These are phyloP conservation scores for Glyptemys insculpta DNA, from an alignment of 2,797 vertebrate species.

Conservation along the genomic window DNA sequence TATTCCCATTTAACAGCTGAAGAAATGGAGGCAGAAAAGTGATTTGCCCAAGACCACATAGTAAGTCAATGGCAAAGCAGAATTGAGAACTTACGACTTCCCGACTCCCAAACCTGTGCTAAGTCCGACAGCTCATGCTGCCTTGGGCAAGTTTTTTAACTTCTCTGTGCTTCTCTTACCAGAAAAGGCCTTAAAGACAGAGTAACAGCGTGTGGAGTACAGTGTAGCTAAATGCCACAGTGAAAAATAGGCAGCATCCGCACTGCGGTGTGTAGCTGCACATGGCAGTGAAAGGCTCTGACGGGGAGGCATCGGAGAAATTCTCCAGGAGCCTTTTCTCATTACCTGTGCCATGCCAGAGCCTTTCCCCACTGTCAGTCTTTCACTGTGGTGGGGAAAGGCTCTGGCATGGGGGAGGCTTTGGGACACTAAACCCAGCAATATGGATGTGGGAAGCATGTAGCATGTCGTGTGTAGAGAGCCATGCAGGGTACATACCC, in stretches of 20 bases:
- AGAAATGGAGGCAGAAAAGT: slow-evolving; percentile 48
- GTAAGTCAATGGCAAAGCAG: background rate
- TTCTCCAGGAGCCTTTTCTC: no score
- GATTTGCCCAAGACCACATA: slow-evolving; percentile 25
- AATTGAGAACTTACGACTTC: slow-evolving; percentile 35
- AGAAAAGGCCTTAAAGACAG: no score
- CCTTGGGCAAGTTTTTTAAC: background rate
- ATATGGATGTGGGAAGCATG: background rate
- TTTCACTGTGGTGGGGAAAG: background rate
- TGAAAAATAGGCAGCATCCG: background rate
- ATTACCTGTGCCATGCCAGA: no score
- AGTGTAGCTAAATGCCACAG: background rate
- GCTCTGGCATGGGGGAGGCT: background rate
- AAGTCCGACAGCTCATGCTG: slow-evolving; percentile 17
- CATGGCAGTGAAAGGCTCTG: no score
- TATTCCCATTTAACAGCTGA: slow-evolving; percentile 46
- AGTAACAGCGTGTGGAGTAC: background rate
- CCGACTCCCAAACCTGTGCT: slow-evolving; percentile 30
- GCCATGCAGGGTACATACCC: background rate
- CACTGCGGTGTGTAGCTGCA: background rate
- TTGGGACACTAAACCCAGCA: background rate
- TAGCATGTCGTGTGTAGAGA: background rate
- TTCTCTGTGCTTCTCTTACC: background rate
- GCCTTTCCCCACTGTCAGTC: no score
- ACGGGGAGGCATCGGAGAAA: no score